phyloP scores from a whole-genome alignment of 2,888 invertebrate species.

The Drosophila emarginata region DNA sequence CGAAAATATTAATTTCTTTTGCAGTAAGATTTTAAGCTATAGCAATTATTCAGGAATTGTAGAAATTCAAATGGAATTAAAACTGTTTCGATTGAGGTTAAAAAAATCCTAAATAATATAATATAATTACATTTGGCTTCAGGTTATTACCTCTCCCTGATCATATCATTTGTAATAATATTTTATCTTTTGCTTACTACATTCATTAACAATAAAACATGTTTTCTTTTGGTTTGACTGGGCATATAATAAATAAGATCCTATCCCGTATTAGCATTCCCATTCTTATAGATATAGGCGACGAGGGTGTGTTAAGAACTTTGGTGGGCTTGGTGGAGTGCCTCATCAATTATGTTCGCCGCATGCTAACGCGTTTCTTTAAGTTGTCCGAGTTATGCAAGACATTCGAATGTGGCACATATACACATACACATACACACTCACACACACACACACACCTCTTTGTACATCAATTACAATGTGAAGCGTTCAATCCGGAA shows the following conservation, averaged over 20 bases:
- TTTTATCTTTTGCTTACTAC: neutral
- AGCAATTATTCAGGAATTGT: too few relatives aligned
- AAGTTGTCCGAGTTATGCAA: constrained; percentile 36
- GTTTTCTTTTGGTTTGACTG: neutral
- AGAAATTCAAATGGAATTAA: too few relatives aligned
- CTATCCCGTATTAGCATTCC: neutral
- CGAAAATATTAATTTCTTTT: too few relatives aligned
- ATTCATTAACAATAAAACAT: constrained; percentile 3
- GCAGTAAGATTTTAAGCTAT: too few relatives aligned
- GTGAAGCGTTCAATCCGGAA: constrained; percentile 36
- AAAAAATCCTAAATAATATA: too few relatives aligned
- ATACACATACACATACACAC: too few relatives aligned
- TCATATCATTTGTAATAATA: neutral
- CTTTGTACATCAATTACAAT: constrained; percentile 45
- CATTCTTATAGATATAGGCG: neutral
- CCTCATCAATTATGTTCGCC: constrained; percentile 71
- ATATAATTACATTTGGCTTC: neutral
- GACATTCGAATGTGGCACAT: constrained; percentile 13
- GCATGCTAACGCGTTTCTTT: constrained; percentile 48
- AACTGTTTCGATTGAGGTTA: neutral
- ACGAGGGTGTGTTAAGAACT: constrained; percentile 16
- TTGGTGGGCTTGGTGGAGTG: constrained; percentile 65
- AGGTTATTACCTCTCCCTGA: neutral
- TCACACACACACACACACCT: neutral
- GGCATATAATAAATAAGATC: neutral